Evolutionary conservation across 2,888 invertebrate genomes (phyloP), one percentile per base, ranked within the genome.

Genomic region (Polylopha cassiicola): DNA sequence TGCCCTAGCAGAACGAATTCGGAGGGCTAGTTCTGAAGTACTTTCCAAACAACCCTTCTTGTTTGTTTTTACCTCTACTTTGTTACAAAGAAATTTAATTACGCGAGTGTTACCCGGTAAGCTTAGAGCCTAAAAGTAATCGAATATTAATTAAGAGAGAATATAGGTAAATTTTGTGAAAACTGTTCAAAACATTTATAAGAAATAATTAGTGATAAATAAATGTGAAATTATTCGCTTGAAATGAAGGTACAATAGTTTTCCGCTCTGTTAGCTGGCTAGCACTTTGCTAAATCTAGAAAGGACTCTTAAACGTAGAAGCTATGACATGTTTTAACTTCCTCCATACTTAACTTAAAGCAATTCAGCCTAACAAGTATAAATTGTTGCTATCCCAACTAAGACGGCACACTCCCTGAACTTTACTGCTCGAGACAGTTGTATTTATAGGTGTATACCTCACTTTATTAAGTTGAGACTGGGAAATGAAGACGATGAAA

Each of bases 11-110:
- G 33, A 17, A 6, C 4, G 28, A 28, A 22, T 39, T 13, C 33
- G 14, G 13, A 29, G 24, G 24, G 9, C 27, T 32, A 26, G 22
- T 27, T 15, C 7, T 22, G 15, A n/a, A n/a, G 10, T 15, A 13
- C 11, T 17, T 14, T 9, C 22, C 28, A 9, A 9, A 15, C 17
- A 13, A 1, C 13, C 17, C 16, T 39, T 39, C 15, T 28, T 34
- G 18, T 34, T 34, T 34, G 29, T 34, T 39, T 33, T 39, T 39
- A 39, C 34, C 39, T 20, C 14, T 15, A 20, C 29, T 21, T 20
- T 24, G 29, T 15, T 39, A 29, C 34, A 34, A 34, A 29, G 24
- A 34, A 39, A 33, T 34, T 39, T 18, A 34, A 34, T 34, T 39
- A 29, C 18, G n/a, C n/a, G 28, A 28, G 17, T 15, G 29, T 29